These are phyloP conservation scores for Drosophila setosimentum DNA, from an alignment of 2,888 invertebrate genomes.

Conservation along the genomic window DNA sequence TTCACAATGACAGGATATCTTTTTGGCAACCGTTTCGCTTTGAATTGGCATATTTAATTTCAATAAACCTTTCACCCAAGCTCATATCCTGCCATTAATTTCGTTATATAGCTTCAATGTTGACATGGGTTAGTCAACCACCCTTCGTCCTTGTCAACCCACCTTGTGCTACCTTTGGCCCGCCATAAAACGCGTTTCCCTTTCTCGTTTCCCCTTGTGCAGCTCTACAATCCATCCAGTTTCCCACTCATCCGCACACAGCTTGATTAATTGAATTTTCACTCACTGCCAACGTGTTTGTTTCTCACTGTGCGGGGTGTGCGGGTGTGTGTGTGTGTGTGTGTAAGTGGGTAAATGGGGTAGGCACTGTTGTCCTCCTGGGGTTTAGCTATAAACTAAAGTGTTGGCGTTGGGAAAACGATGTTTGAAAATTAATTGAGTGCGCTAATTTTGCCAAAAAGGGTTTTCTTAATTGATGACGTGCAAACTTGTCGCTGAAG, in stretches of 20 bases:
- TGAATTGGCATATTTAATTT: constrained; percentile 42
- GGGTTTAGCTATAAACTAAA: constrained; percentile 27
- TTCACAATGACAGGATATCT: constrained; percentile 9
- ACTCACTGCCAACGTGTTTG: constrained; percentile 68
- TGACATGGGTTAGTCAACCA: constrained; percentile 39
- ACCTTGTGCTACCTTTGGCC: not conserved
- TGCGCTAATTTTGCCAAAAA: constrained; percentile 75
- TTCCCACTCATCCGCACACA: constrained; percentile 30
- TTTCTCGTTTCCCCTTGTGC: constrained; percentile 38
- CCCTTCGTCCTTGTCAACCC: not conserved
- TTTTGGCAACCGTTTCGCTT: not conserved
- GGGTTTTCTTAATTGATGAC: constrained; percentile 73
- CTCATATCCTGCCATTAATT: constrained; percentile 48
- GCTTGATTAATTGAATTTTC: constrained; percentile 78
- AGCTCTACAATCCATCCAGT: constrained; percentile 31
- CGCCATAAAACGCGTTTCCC: constrained; percentile 27
- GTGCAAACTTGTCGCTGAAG: constrained; percentile 21
- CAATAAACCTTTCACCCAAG: constrained; percentile 24
- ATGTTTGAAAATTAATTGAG: constrained; percentile 77
- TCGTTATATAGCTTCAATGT: constrained; percentile 39
- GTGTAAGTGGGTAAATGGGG: not conserved
- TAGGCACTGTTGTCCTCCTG: not conserved
- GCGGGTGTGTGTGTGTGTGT: constrained; percentile 23
- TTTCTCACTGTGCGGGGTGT: constrained; percentile 18
- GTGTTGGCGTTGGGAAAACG: constrained; percentile 50